Evolutionary conservation across 2,797 vertebrate genomes (phyloP), one percentile per base, ranked within the genome.

Genomic region (Falco biarmicus): DNA sequence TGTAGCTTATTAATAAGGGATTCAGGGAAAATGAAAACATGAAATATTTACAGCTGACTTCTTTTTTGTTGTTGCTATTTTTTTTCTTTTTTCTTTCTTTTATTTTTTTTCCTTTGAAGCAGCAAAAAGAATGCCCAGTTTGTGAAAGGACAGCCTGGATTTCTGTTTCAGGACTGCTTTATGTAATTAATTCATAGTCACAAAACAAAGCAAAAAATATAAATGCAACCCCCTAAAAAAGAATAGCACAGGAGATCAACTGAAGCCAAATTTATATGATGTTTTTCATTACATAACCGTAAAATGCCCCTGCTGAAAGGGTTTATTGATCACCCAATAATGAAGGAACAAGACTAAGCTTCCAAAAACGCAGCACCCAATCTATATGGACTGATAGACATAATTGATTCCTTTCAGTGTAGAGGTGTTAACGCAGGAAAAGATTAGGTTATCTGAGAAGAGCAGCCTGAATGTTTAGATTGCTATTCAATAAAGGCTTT

Each of bases 251-350:
- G 73, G 96, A 50, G 54, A 96, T 97, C 90, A 91, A 32, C 51
- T 83, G 94, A 93, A 96, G 89, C 92, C 87, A 94, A 92, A 87
- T 20, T 80, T 89, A 39, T 59, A 92, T 64, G 87, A 73, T 90
- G 69, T 19, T 94, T 83, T 81, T 87, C 13, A 78, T 88, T 85
- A 79, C 10, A 11, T 75, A 94, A 78, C 71, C 0, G 0, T 90
- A 88, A 96, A 98, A 93, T 37, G 66, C 79, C 96, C 85, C 65
- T 79, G 32, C 63, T 93, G 87, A 96, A 96, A 93, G 81, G 90
- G 90, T 95, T 92, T 97, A 97, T 96, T 96, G 97, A 97, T 94
- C 83, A 60, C 45, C 31, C 66, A 91, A 77, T 97, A 97, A 95
- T 94, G 92, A 97, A 87, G 75, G 75, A 93, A 87, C 80, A 93